Base-by-base conservation (phyloP, 2,113 vertebrate species). In the Brachionichthys hirsutus region DNA sequence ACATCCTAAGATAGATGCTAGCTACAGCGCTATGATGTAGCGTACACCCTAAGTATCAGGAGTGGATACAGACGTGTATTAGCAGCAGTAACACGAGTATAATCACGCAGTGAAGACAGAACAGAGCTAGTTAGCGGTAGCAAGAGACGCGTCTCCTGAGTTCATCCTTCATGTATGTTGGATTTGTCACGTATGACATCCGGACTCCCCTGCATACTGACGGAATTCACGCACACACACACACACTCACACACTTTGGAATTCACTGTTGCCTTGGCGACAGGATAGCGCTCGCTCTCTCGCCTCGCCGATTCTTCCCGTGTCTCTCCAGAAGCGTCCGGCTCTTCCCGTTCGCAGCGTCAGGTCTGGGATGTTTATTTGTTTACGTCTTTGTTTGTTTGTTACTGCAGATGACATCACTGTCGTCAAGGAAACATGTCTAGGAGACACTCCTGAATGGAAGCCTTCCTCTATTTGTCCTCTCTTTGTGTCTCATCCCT, bases 201-300 rank as follows among this genome's bases (percentile, higher is more conserved):
- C n/a, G n/a, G n/a, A n/a, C n/a, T n/a, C n/a, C n/a, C n/a, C n/a
- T n/a, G n/a, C n/a, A n/a, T n/a, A n/a, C n/a, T n/a, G n/a, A n/a
- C n/a, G n/a, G n/a, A n/a, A 78, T 77, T 70, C 79, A 62, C 19
- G 54, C 50, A 54, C 19, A 19, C 16, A 30, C 38, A 64, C 36
- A 64, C 38, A 60, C 14, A 62, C 38, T 53, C 50, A 54, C 68
- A 17, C 81, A 88, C 87, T 88, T 89, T 85, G 83, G 88, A 91
- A 90, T 88, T 82, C 86, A 75, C 85, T 90, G 89, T 91, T 92
- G 88, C 90, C 88, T 91, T 90, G 89, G 85, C 52, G 22, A 92
- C 80, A 74, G 77, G 70, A 74, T 50, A 78, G 85, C 80, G 76
- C 86, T 88, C 82, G 73, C 86, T 89, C 81, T 82, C 72, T 81